These are phyloP conservation scores for Cerceris rybyensis DNA, from an alignment of 2,888 invertebrate genomes.

Conservation along the genomic window DNA sequence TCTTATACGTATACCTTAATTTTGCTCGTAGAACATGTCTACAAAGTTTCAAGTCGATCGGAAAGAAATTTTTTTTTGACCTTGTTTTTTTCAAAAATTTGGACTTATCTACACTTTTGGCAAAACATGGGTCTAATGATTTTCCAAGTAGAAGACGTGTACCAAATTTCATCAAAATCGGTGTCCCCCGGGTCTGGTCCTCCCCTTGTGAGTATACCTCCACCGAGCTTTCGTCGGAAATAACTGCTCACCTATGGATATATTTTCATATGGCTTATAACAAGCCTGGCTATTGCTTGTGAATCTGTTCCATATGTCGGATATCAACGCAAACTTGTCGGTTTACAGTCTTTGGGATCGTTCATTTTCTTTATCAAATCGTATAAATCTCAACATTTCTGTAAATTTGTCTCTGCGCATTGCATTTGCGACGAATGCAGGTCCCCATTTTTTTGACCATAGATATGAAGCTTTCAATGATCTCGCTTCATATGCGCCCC, in stretches of 20 bases:
- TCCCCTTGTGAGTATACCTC: too few species aligned
- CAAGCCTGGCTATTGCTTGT: constrained; percentile 24
- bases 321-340: constrained; percentile 35
- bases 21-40: too few species aligned
- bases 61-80: too few species aligned
- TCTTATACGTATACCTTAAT: too few species aligned
- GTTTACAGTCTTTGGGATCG: constrained; percentile 26
- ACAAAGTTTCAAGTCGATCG: too few species aligned
- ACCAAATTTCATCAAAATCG: too few species aligned
- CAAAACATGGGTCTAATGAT: too few species aligned
- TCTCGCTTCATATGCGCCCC: constrained; percentile 46
- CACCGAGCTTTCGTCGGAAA: constrained; percentile 21
- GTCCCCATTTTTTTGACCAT: constrained; percentile 49
- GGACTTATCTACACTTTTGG: too few species aligned
- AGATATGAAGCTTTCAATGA: constrained; percentile 38
- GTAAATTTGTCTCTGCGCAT: constrained; percentile 70
- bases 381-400: constrained; percentile 37
- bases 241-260: constrained; percentile 32
- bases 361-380: constrained; percentile 33
- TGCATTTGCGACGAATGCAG: constrained; percentile 38
- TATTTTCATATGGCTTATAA: constrained; percentile 32
- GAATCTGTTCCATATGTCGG: constrained; percentile 22
- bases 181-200: too few species aligned
- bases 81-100: too few species aligned
- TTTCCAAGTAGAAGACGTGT: too few species aligned